Evolutionary conservation across 2,113 vertebrate species (phyloP).

Genomic region (Crocuta crocuta): DNA sequence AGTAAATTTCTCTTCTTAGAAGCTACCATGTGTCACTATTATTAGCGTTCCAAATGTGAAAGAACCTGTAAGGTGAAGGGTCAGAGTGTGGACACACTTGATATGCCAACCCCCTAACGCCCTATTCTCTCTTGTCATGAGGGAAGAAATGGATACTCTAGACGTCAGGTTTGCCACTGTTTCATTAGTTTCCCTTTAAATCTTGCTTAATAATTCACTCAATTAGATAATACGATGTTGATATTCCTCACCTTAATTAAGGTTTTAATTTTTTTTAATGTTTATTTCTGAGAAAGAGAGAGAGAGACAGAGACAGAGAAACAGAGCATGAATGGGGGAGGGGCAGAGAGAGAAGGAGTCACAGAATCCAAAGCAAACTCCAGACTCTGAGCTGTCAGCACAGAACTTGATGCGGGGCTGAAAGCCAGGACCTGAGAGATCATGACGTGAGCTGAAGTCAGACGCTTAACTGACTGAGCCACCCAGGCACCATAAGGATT

Average conservation of each 20-base stretch:
- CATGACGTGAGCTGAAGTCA: too few relatives aligned
- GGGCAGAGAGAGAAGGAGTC: too few relatives aligned
- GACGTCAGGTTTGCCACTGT: background rate
- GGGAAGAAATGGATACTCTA: background rate
- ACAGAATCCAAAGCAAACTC: too few relatives aligned
- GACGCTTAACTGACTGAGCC: too few relatives aligned
- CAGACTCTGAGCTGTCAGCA: too few relatives aligned
- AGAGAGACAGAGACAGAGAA: too few relatives aligned
- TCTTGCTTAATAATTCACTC: background rate
- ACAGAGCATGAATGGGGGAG: too few relatives aligned
- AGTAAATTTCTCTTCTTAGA: background rate
- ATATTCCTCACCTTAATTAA: background rate
- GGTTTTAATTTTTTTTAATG: too few relatives aligned
- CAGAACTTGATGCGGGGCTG: too few relatives aligned
- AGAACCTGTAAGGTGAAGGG: background rate
- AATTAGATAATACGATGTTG: background rate
- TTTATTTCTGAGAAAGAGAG: too few relatives aligned
- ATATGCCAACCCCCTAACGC: background rate
- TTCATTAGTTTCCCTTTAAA: slow-evolving; percentile 29
- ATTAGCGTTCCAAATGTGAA: background rate
- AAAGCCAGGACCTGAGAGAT: too few relatives aligned
- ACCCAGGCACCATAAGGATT: too few relatives aligned
- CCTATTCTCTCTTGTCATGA: background rate
- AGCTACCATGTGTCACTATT: background rate
- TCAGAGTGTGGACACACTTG: background rate